Conservation (phyloP, 2,888 invertebrate species). For the Aproaerema taeniolella region DNA sequence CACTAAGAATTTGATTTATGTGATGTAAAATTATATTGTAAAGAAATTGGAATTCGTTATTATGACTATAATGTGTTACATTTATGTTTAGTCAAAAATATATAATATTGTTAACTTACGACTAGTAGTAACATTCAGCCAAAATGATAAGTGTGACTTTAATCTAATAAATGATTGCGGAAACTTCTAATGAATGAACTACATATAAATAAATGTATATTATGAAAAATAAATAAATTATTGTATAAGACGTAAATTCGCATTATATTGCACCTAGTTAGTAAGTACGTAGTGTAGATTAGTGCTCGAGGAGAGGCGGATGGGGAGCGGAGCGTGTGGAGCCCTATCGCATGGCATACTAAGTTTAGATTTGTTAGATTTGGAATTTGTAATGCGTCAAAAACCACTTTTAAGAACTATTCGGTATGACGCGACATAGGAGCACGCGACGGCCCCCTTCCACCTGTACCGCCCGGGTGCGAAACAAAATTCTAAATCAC, state of each 20-base stretch:
- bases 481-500: conserved; percentile 76
- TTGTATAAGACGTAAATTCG: conserved; percentile 45
- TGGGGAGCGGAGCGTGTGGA: conserved; percentile 21
- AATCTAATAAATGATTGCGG: conserved; percentile 28
- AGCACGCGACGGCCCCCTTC: conserved; percentile 13
- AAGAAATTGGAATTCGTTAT: too few species aligned
- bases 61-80: background rate
- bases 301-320: conserved; percentile 40
- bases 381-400: too few species aligned
- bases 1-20: too few species aligned
- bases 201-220: conserved; percentile 41
- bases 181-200: conserved; percentile 34
- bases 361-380: too few species aligned
- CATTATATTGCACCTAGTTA: conserved; percentile 69
- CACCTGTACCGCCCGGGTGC: conserved; percentile 43
- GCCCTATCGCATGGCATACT: too few species aligned
- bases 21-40: too few species aligned
- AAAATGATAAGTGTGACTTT: conserved; percentile 30
- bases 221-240: conserved; percentile 36
- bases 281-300: conserved; percentile 60
- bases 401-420: too few species aligned
- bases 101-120: conserved; percentile 27
- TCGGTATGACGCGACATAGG: too few species aligned
- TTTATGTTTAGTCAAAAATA: conserved; percentile 18
- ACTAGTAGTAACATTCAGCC: conserved; percentile 30